A percentile compares a stretch with the other conserved stretches of the same genome.
Evolutionary conservation across 1,140 invertebrate species (phyloP).

Genomic region (Gonatopus flavifemur): DNA sequence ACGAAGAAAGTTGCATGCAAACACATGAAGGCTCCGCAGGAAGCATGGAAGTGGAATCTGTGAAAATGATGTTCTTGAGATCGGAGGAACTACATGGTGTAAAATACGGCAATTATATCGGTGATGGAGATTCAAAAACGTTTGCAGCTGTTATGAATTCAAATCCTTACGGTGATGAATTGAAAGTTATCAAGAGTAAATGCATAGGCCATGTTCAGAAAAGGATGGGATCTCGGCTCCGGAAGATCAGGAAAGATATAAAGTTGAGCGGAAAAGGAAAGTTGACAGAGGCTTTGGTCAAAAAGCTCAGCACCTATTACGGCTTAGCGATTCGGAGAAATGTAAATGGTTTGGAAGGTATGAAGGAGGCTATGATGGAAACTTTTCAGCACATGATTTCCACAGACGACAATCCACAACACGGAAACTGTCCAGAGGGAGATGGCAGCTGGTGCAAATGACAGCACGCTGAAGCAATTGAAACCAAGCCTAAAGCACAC

Average conservation of each 20-base stretch:
- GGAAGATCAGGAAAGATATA: conserved; percentile 7
- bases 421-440: conserved; percentile 16
- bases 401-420: conserved; percentile 20
- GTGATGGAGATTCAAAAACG: too few species aligned
- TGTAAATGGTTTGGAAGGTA: conserved; percentile 12
- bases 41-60: too few species aligned
- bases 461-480: conserved; percentile 8
- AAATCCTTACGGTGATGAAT: conserved; percentile 8
- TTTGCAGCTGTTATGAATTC: conserved; percentile 5
- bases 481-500: too few species aligned
- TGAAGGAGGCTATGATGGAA: conserved; percentile 24
- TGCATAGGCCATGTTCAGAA: too few species aligned
- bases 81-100: conserved; percentile 20
- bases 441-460: conserved; percentile 17
- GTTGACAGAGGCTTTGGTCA: conserved; percentile 11
- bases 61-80: conserved; percentile 19
- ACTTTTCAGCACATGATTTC: conserved; percentile 18
- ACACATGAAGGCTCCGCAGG: conserved; percentile 17
- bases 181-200: conserved; percentile 11
- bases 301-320: conserved; percentile 18
- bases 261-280: conserved; percentile 12
- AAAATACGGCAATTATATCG: too few species aligned
- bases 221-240: conserved; percentile 17
- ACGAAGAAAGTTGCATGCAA: conserved; percentile 6
- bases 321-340: conserved; percentile 22